Evolutionary conservation across 2,113 vertebrate genomes (phyloP), one percentile per base, ranked within the genome.

Genomic region (Maylandia zebra): DNA sequence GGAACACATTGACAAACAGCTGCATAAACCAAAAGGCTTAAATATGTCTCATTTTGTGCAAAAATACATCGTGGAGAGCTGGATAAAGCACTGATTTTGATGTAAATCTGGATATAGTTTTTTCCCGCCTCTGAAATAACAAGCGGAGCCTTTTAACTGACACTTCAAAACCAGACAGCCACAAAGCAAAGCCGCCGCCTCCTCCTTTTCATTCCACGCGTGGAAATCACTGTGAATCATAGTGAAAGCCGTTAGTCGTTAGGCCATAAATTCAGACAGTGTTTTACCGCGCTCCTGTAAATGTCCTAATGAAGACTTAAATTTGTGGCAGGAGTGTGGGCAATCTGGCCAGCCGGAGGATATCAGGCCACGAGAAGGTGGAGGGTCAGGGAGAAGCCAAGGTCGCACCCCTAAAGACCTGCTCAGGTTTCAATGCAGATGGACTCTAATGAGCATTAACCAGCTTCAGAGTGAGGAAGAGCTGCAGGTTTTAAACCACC

Each of bases 401-500:
- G 84, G 86, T 83, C 79, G 27, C 19, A 27, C 36, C 74, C 45
- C 32, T 5, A 55, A 89, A 88, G 66, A 80, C 22, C 84, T 41
- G 79, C 88, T 94, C 92, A 84, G 55, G 89, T 95, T 95, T 94
- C 90, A 82, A 3, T 56, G 32, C 90, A 93, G 93, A 93, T 94
- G 90, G 90, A 82, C 84, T 82, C 87, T 85, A 91, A 91, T 83
- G 80, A 87, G 85, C 84, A 38, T 76, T 84, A 91, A 91, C 48
- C 81, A 55, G 76, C 90, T 88, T 89, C 41, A 74, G 81, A 61
- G 66, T n/a, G 56, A 59, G 83, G 45, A 71, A 83, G 86, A 81
- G 61, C 61, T 38, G 3, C 7, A 12, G n/a, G 56, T 90, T 93
- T 91, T 43, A 48, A 87, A 16, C 45, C 80, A 32, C 71, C 71